These are phyloP conservation scores for Drosophila atripex DNA, from an alignment of 2,888 invertebrate genomes.

Conservation along the genomic window DNA sequence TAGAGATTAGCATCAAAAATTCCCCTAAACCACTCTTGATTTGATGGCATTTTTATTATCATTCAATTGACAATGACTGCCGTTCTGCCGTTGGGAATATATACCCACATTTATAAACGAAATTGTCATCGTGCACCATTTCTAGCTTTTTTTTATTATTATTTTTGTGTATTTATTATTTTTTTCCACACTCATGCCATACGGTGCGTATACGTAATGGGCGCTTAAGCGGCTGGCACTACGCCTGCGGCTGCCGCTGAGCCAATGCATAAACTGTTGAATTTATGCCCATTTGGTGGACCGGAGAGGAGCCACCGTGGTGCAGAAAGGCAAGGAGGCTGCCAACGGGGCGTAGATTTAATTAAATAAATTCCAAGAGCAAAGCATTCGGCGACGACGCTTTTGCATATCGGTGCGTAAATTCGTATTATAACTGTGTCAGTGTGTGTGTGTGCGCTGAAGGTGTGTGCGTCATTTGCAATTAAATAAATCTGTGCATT, in stretches of 20 bases:
- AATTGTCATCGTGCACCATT: constrained; percentile 61
- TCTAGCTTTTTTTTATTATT: constrained; percentile 27
- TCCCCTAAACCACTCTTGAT: constrained; percentile 10
- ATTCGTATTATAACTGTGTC: constrained; percentile 62
- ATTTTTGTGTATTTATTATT: constrained; percentile 1
- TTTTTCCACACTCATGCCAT: constrained; percentile 12
- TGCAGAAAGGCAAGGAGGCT: constrained; percentile 32
- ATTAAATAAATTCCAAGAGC: constrained; percentile 77
- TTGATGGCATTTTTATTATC: constrained; percentile 50
- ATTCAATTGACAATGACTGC: constrained; percentile 35
- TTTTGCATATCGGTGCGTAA: constrained; percentile 64
- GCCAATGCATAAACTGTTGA: constrained; percentile 68
- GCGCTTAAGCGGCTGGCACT: constrained; percentile 30
- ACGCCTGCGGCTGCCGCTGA: constrained; percentile 32
- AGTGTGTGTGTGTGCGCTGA: constrained; percentile 30
- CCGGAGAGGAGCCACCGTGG: constrained; percentile 32
- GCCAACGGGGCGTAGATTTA: constrained; percentile 75
- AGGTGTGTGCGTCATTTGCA: constrained; percentile 47
- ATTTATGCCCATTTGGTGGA: constrained; percentile 73
- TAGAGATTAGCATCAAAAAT: constrained; percentile 4
- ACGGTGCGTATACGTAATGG: constrained; percentile 64
- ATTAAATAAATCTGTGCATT: constrained; percentile 79
- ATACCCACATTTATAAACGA: constrained; percentile 49
- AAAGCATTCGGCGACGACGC: constrained; percentile 58
- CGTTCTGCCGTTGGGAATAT: constrained; percentile 6